Base-by-base conservation (phyloP, 1,140 invertebrate genomes). In the Panagrolaimus sp. region DNA sequence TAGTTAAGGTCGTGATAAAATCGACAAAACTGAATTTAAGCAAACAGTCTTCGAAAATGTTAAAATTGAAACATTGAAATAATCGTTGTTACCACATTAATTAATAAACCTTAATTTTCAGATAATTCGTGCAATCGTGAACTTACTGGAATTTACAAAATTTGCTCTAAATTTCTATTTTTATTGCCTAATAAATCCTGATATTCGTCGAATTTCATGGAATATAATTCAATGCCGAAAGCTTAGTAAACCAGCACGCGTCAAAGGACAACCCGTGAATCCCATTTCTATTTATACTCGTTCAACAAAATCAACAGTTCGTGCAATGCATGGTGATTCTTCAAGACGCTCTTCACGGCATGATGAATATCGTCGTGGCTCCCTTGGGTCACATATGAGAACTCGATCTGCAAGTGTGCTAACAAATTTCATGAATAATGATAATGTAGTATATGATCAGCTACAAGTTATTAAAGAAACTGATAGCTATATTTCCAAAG, bases 151-250 rank as follows among this genome's bases (percentile, higher is more conserved):
- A 68, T 81, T 83, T 63, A 82, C 80, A 44, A 82, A 83, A 72
- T 82, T 82, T 63, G 80, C 80, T 11, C 67, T 82, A 14, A 82
- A 82, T 63, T 82, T 82, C 63, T 82, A 82, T 66, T 82, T 82
- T 44, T 82, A 82, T 65, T 82, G 80, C 64, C 70, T 82, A 7
- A 82, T 82, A 51, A 82, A 82, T 53, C 80, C 80, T 13, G 79
- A 83, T 61, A 78, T 80, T 63, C 68, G 74, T 4, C 62, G 68
- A 20, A 77, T 76, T 51, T 76, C 77, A 43, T 63, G 73, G 14
- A 74, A 68, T 43, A 74, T 76, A 0, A 44, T 76, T 44, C 67
- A 79, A 63, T 76, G 74, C 38, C 53, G 51, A 53, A 66, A 69
- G 25, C 45, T 74, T 16, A 72, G 57, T 14, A 74, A 70, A 44